Conservation (phyloP, 2,113 vertebrate species). For the Psephotus haematonotus region DNA sequence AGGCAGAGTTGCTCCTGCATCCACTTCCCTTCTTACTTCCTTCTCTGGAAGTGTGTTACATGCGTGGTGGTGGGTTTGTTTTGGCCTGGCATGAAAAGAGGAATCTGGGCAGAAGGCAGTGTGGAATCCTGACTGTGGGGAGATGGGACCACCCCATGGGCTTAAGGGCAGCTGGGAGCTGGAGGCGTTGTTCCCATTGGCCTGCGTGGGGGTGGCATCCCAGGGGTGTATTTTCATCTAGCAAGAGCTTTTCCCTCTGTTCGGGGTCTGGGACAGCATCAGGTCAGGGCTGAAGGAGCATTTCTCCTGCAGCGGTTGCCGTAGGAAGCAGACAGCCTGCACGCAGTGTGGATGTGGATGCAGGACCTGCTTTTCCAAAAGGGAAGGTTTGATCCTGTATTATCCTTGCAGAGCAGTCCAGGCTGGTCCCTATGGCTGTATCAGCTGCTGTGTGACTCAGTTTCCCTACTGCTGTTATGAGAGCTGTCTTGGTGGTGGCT, state of each 20-base stretch:
- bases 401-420: background rate
- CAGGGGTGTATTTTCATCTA: slow-evolving; percentile 10
- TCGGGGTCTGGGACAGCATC: background rate
- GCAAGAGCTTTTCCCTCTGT: background rate
- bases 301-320: background rate
- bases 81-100: background rate
- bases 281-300: background rate
- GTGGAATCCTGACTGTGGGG: background rate
- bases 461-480: background rate
- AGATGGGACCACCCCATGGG: background rate
- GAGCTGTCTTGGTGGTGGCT: background rate
- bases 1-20: background rate
- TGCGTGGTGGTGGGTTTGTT: background rate
- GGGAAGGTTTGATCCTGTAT: background rate
- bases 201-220: slow-evolving; percentile 13
- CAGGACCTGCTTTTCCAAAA: background rate
- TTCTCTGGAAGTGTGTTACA: accelerated
- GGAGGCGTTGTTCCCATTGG: background rate
- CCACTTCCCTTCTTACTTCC: background rate
- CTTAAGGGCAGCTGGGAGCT: background rate
- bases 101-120: accelerated
- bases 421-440: background rate
- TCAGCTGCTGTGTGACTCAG: background rate
- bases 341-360: accelerated
- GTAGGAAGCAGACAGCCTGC: background rate